phyloP scores from a whole-genome alignment of 2,797 vertebrate genomes.

The Schizopygopsis malacanthus region DNA sequence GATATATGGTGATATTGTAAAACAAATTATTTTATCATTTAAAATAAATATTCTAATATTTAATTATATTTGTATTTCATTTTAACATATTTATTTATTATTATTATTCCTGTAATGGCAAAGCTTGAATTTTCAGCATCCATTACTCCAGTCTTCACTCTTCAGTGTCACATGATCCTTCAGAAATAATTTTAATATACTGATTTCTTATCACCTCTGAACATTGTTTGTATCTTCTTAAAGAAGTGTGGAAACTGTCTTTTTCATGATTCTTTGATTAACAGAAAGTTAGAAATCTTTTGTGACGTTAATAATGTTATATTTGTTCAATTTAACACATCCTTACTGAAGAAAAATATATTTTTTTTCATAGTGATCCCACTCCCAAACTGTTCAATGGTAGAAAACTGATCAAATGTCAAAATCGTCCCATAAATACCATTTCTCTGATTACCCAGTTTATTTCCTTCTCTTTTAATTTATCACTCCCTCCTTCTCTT shows the following conservation, averaged over 20 bases:
- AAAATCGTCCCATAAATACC: background rate
- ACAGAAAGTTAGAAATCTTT: background rate
- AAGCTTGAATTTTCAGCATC: background rate
- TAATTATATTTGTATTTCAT: background rate
- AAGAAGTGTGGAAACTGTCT: background rate
- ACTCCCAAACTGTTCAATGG: background rate
- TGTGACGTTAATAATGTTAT: background rate
- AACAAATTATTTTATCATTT: background rate
- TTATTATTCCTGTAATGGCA: background rate
- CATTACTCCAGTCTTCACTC: background rate
- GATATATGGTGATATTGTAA: background rate
- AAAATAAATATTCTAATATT: background rate
- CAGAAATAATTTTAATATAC: background rate
- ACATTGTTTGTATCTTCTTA: background rate
- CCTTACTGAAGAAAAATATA: background rate
- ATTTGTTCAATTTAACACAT: background rate
- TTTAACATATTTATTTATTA: background rate
- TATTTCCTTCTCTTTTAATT: slow-evolving; percentile 55
- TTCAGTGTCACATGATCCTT: background rate
- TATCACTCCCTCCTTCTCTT: slow-evolving; percentile 35
- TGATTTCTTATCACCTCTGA: background rate
- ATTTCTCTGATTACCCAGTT: background rate
- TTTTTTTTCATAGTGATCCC: background rate
- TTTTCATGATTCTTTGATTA: background rate
- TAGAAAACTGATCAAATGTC: background rate